These are phyloP conservation scores for Cyanoderma ruficeps DNA, from an alignment of 2,113 vertebrate species.

Conservation along the genomic window DNA sequence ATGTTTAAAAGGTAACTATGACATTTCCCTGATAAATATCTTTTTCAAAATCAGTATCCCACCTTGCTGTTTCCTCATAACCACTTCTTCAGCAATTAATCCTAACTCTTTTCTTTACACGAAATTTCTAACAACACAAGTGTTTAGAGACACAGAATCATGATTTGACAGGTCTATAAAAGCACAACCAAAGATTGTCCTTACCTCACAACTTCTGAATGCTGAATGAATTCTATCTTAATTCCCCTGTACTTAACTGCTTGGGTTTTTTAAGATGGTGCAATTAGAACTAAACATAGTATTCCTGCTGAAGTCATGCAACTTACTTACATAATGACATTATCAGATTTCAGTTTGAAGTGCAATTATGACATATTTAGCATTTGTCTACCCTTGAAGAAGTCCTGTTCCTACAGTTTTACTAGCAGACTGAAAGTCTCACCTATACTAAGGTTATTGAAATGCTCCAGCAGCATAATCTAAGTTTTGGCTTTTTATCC, in stretches of 20 bases:
- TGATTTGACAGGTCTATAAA: not conserved
- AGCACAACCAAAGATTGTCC: not conserved
- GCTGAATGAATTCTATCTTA: not conserved
- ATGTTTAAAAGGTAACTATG: not conserved
- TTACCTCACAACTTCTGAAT: slow-evolving; percentile 30
- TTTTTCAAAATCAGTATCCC: not conserved
- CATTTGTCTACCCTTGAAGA: slow-evolving; percentile 51
- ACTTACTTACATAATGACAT: slow-evolving; percentile 55
- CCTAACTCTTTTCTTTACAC: not conserved
- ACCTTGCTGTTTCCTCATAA: not conserved
- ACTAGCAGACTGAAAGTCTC: not conserved
- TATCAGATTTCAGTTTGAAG: slow-evolving; percentile 57
- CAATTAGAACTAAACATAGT: slow-evolving; percentile 48
- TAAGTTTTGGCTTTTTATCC: not conserved
- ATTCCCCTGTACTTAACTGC: not conserved
- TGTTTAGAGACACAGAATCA: not conserved
- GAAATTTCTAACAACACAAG: not conserved
- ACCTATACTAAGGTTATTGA: not conserved
- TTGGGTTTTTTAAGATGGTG: not conserved
- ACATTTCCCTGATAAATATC: not conserved
- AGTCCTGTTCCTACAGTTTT: not conserved
- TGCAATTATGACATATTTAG: slow-evolving; percentile 54
- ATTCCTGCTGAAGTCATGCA: slow-evolving; percentile 51
- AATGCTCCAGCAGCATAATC: not conserved
- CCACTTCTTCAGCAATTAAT: not conserved